phyloP scores from a whole-genome alignment of 1,140 invertebrate genomes.

The Orchesella cincta region DNA sequence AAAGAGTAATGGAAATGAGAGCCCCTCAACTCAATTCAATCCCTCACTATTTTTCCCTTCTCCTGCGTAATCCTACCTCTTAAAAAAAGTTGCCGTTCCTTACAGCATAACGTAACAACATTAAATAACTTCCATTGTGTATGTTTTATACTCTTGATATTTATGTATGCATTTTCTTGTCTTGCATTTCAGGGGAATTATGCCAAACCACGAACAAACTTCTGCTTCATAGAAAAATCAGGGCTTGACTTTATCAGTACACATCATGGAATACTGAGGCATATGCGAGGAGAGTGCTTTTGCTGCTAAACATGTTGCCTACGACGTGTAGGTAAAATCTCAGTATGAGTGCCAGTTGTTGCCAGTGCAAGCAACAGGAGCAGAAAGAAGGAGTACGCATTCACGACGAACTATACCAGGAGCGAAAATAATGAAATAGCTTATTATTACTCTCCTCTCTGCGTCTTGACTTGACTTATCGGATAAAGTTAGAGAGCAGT shows the following conservation, averaged over 20 bases:
- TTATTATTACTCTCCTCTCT: too few species aligned
- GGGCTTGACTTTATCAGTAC: constrained; percentile 27
- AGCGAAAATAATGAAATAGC: too few species aligned
- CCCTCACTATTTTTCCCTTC: background rate
- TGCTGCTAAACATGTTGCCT: too few species aligned
- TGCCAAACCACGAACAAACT: constrained; percentile 11
- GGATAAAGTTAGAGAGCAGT: too few species aligned
- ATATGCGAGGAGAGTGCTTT: too few species aligned
- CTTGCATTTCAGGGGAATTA: constrained; percentile 8
- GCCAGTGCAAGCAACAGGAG: too few species aligned
- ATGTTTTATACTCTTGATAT: background rate
- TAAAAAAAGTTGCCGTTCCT: background rate
- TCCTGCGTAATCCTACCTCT: background rate
- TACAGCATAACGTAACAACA: background rate
- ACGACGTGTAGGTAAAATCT: too few species aligned
- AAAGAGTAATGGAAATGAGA: background rate
- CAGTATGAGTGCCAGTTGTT: too few species aligned
- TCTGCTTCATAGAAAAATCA: constrained; percentile 23
- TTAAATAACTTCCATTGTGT: background rate
- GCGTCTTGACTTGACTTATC: too few species aligned
- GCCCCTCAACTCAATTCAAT: constrained; percentile 18
- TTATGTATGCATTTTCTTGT: background rate
- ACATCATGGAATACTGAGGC: too few species aligned
- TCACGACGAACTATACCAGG: too few species aligned
- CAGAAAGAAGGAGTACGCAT: too few species aligned